Evolutionary conservation across 2,113 vertebrate genomes (phyloP), one percentile per base, ranked within the genome.

Genomic region (Psilopsiagon aymara): DNA sequence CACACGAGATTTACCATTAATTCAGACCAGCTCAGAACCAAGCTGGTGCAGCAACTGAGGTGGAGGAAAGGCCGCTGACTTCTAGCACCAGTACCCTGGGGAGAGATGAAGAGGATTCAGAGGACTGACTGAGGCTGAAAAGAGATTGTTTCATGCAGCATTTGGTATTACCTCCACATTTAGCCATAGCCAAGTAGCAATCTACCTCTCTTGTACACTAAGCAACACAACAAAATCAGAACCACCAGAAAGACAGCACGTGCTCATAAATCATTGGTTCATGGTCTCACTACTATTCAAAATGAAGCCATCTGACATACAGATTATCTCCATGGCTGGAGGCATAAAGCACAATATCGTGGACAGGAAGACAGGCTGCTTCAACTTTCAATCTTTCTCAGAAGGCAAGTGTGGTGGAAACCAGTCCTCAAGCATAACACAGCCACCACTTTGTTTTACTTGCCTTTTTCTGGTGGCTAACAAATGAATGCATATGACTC

Each of bases 401-500:
- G 67, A 79, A 91, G 78, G 71, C 24, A 76, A 69, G 49, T 0
- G 2, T 5, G 43, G 70, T 82, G 52, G 35, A 88, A 92, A 76
- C 5, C 33, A 60, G 57, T 16, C 52, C 77, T 64, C 57, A 82
- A 24, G 71, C 13, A 62, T 29, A 91, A 63, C 33, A 73, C 6
- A 1, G 80, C 52, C 83, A 63, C 63, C 21, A 9, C 33, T 39
- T 88, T 53, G 74, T 80, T 86, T 73, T 28, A 60, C n/a, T 81
- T 27, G 37, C 75, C 55, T 70, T 81, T 82, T 77, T 49, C 77
- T 64, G 84, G 49, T 0, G 0, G 73, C 64, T 60, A 81, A 41
- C 0, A 0, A 83, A 67, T 49, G 64, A 84, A 91, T 2, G 3
- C 0, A 0, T 10, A 21, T 16, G 84, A 74, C 46, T 86, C 0